A percentile compares a stretch with the other conserved stretches of the same genome.
Conservation (phyloP, 2,888 invertebrate species). For the Synanthedon myopaeformis region DNA sequence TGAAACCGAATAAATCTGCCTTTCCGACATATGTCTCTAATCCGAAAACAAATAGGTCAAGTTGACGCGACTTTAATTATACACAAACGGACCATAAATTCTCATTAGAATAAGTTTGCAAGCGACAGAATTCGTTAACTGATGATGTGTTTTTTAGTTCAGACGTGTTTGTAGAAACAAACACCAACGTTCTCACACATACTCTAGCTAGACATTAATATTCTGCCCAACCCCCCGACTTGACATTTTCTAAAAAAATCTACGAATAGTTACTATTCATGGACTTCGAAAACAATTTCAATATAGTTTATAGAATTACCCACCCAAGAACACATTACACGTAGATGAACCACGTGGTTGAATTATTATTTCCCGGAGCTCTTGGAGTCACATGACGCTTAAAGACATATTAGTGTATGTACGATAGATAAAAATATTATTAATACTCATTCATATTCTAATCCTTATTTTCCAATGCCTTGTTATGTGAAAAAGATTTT, state of each 20-base stretch:
- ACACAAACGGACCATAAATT: conserved; percentile 21
- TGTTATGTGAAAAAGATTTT: too few relatives aligned
- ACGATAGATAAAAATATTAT: too few relatives aligned
- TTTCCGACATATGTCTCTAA: background rate
- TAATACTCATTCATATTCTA: too few relatives aligned
- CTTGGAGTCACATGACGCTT: too few relatives aligned
- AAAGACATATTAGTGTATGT: too few relatives aligned
- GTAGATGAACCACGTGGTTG: conserved; percentile 13
- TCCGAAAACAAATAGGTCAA: conserved; percentile 13
- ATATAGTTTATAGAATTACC: conserved; percentile 13
- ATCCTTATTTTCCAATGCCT: too few relatives aligned
- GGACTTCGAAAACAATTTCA: conserved; percentile 15
- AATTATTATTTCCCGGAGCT: conserved; percentile 6
- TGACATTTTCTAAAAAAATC: background rate
- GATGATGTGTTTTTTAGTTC: background rate
- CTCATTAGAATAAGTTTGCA: conserved; percentile 23
- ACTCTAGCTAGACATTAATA: background rate
- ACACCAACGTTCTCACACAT: background rate
- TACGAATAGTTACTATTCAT: conserved; percentile 3
- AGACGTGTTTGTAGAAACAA: background rate
- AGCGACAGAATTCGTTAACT: conserved; percentile 3
- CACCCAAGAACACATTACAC: too few relatives aligned
- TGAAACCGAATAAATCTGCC: too few relatives aligned
- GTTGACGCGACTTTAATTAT: conserved; percentile 12
- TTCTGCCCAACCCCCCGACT: background rate